Percentiles rank a stretch among this genome's conserved stretches.
These are phyloP conservation scores for Egretta garzetta DNA, from an alignment of 2,113 vertebrate genomes.

Conservation along the genomic window DNA sequence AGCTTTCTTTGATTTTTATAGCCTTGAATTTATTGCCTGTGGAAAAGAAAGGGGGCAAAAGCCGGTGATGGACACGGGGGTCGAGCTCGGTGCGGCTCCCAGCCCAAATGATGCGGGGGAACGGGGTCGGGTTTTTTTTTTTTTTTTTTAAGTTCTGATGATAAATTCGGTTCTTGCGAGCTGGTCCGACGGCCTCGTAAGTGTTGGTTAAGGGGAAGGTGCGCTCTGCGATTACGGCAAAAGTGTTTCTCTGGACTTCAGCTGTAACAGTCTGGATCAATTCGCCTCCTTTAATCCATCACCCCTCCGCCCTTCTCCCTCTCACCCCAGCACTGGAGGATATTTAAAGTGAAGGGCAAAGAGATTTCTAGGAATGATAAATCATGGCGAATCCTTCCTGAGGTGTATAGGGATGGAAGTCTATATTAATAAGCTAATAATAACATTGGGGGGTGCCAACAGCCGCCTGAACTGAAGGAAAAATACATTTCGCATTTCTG, in stretches of 20 bases:
- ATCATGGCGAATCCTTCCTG: background rate
- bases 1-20: constrained; percentile 84
- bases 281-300: constrained; percentile 4
- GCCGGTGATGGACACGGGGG: background rate
- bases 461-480: background rate
- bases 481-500: background rate
- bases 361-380: constrained; percentile 8
- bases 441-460: background rate
- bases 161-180: background rate
- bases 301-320: background rate
- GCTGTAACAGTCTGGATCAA: background rate
- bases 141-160: background rate
- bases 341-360: constrained; percentile 13
- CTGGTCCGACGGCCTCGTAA: background rate
- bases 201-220: background rate
- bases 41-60: constrained; percentile 48
- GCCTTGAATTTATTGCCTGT: constrained; percentile 83
- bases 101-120: background rate
- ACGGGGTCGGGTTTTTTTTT: background rate
- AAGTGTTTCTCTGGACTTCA: constrained; percentile 17
- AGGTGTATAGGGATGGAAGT: background rate
- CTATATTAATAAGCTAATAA: background rate
- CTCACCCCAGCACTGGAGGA: background rate
- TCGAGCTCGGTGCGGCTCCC: background rate
- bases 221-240: background rate